Conservation (phyloP, 2,888 invertebrate species). For the Dasysyrphus tricinctus region DNA sequence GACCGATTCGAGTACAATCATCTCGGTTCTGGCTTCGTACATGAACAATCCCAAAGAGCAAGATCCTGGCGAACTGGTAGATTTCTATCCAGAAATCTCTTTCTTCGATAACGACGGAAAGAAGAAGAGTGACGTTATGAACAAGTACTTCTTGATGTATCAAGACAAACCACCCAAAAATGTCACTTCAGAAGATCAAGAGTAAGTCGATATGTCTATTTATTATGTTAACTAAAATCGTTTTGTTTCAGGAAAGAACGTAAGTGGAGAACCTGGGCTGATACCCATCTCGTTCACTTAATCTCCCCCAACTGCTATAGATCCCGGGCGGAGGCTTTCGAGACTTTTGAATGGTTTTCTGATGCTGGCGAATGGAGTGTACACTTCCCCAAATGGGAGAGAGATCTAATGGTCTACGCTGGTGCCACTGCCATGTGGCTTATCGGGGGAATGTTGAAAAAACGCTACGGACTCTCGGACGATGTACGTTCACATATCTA, state of each 20-base stretch:
- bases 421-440: constrained; percentile 97
- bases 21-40: constrained; percentile 93
- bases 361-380: constrained; percentile 96
- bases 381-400: constrained; percentile 94
- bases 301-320: constrained; percentile 99
- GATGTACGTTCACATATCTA: constrained; percentile 96
- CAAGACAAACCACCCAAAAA: constrained; percentile 85
- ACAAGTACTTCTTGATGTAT: constrained; percentile 95
- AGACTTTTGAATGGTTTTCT: constrained; percentile 97
- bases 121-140: constrained; percentile 90
- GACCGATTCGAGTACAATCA: constrained; percentile 96
- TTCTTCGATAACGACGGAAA: constrained; percentile 88
- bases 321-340: constrained; percentile 91
- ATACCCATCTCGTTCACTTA: constrained; percentile 94
- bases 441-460: constrained; percentile 94
- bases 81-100: constrained; percentile 90
- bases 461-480: constrained; percentile 92
- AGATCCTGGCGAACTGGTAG: constrained; percentile 88
- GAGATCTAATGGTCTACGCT: constrained; percentile 93
- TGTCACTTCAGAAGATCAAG: constrained; percentile 85
- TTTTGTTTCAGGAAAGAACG: constrained; percentile 90
- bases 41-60: constrained; percentile 85
- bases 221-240: background rate
- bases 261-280: constrained; percentile 98
- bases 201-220: constrained; percentile 83